These are phyloP conservation scores for Erethizon dorsatum DNA, from an alignment of 2,797 vertebrate species.

Conservation along the genomic window DNA sequence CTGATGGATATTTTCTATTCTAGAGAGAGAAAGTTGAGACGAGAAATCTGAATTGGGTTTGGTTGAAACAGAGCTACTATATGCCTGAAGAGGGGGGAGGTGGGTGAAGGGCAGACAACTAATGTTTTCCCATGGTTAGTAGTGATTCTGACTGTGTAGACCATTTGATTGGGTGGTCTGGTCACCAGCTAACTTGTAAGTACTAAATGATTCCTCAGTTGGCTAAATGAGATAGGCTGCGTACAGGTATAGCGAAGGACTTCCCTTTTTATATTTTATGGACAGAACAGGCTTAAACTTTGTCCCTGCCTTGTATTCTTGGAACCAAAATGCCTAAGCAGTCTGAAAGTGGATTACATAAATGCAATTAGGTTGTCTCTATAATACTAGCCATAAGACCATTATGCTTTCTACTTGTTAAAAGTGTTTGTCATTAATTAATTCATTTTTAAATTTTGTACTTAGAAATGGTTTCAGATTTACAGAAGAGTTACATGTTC, in stretches of 20 bases:
- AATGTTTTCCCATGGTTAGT: not conserved
- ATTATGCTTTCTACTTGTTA: not conserved
- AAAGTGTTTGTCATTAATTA: not conserved
- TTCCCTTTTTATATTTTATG: slow-evolving; percentile 29
- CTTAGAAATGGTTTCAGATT: slow-evolving; percentile 50
- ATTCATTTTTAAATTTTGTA: slow-evolving; percentile 21
- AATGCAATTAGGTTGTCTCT: not conserved
- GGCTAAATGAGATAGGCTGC: not conserved
- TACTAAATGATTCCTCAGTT: slow-evolving; percentile 25
- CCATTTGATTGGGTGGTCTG: not conserved
- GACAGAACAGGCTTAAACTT: not conserved
- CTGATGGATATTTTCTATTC: not conserved
- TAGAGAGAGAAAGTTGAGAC: not conserved
- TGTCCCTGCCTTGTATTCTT: slow-evolving; percentile 28
- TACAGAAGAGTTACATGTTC: not conserved
- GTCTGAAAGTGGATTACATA: not conserved
- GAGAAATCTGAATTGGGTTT: not conserved
- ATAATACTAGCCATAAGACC: not conserved
- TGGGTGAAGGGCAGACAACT: not conserved
- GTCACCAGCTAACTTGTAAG: not conserved
- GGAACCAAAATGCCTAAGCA: not conserved
- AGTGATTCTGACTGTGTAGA: not conserved
- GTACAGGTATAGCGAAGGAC: not conserved
- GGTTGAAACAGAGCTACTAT: not conserved
- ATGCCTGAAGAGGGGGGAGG: not conserved